These are phyloP conservation scores for Empis livida DNA, from an alignment of 2,888 invertebrate species.

Conservation along the genomic window DNA sequence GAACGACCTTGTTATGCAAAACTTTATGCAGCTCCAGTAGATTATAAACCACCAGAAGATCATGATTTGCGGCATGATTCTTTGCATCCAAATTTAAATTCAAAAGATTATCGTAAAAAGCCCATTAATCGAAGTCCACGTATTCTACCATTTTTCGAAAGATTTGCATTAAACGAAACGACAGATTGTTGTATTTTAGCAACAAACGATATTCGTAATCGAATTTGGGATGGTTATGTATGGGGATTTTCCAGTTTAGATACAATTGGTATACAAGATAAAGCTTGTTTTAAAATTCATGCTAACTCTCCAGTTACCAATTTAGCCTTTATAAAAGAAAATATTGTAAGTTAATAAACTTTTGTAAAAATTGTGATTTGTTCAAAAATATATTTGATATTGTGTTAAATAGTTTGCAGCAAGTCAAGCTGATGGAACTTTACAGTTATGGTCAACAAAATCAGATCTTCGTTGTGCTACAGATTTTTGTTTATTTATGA, in stretches of 20 bases:
- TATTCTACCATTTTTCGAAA: constrained; percentile 28
- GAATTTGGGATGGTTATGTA: constrained; percentile 27
- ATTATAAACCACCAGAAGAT: constrained; percentile 11
- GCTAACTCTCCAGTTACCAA: constrained; percentile 24
- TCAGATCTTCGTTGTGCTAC: constrained; percentile 21
- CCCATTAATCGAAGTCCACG: constrained; percentile 23
- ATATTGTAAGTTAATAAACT: constrained; percentile 18
- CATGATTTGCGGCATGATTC: constrained; percentile 6
- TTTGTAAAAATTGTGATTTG: background rate
- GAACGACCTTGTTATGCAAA: constrained; percentile 7
- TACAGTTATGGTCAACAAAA: constrained; percentile 32
- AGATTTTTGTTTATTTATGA: constrained; percentile 26
- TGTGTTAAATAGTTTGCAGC: constrained; percentile 2
- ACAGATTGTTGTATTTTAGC: constrained; percentile 21
- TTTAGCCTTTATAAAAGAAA: constrained; percentile 23
- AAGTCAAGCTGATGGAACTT: constrained; percentile 13
- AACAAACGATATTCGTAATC: constrained; percentile 26
- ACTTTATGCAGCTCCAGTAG: constrained; percentile 5
- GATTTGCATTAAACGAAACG: constrained; percentile 20
- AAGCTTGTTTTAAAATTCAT: constrained; percentile 22
- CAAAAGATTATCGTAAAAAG: constrained; percentile 27
- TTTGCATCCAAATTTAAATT: constrained; percentile 20
- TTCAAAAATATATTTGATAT: background rate
- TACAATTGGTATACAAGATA: constrained; percentile 13
- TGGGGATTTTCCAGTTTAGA: constrained; percentile 26